Percentiles rank a stretch among this genome's conserved stretches.
Evolutionary conservation across 2,888 invertebrate species (phyloP).

Genomic region (Sabatieria punctata): DNA sequence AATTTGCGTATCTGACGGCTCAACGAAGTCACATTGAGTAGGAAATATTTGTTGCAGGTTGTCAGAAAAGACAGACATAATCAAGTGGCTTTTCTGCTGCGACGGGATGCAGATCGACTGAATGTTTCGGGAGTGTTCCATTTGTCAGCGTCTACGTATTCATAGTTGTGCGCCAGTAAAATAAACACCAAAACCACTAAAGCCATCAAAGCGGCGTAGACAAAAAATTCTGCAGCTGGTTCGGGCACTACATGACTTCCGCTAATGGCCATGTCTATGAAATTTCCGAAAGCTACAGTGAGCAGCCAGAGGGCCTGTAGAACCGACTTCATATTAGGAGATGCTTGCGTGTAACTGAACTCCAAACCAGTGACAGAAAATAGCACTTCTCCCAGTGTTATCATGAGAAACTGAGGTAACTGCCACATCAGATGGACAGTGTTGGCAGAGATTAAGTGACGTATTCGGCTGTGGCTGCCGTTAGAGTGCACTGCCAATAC

Average conservation of each 20-base stretch:
- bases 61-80: too few species aligned
- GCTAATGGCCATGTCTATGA: slow-evolving; percentile 65
- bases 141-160: neutral
- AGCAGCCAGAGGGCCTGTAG: slow-evolving; percentile 77
- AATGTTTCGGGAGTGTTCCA: too few species aligned
- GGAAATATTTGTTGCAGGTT: too few species aligned
- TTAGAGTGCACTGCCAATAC: neutral
- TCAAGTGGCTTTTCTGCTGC: too few species aligned
- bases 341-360: slow-evolving; percentile 79
- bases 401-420: slow-evolving; percentile 74
- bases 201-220: slow-evolving; percentile 25
- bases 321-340: slow-evolving; percentile 79
- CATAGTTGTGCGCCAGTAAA: slow-evolving; percentile 1
- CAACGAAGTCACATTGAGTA: too few species aligned
- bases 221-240: slow-evolving; percentile 26
- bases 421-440: slow-evolving; percentile 63
- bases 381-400: slow-evolving; percentile 84
- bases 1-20: too few species aligned
- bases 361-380: slow-evolving; percentile 86
- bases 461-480: neutral
- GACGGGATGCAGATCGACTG: too few species aligned
- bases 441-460: slow-evolving; percentile 48
- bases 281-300: slow-evolving; percentile 78
- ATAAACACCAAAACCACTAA: slow-evolving; percentile 21
- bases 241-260: slow-evolving; percentile 20